Evolutionary conservation across 2,888 invertebrate species (phyloP).

Genomic region (Hanleya hanleyi): DNA sequence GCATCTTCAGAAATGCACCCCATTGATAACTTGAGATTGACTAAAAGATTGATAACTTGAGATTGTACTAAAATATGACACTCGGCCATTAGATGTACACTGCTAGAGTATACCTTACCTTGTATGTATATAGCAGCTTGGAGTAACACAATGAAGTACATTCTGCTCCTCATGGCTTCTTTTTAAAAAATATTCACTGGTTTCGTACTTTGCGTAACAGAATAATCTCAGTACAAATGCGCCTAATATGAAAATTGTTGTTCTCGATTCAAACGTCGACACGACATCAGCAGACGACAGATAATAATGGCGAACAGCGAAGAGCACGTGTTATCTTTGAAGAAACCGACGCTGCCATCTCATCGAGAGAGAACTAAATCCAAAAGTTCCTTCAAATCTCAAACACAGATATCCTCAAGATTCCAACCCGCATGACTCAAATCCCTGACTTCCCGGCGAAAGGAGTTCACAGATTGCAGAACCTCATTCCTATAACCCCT

Average conservation of each 20-base stretch:
- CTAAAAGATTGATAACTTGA: too few species aligned
- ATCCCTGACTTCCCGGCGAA: neutral
- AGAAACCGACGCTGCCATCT: neutral
- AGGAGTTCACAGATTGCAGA: neutral
- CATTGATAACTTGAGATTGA: too few species aligned
- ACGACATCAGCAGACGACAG: neutral
- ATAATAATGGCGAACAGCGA: neutral
- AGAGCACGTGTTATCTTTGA: neutral
- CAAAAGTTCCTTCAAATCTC: neutral
- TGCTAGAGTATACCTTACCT: too few species aligned
- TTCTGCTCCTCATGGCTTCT: too few species aligned
- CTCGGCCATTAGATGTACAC: too few species aligned
- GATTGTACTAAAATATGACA: too few species aligned
- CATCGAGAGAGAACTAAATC: neutral
- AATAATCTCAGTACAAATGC: neutral
- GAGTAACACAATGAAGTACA: too few species aligned
- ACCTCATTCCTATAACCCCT: neutral
- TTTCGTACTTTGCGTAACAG: too few species aligned
- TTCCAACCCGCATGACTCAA: neutral
- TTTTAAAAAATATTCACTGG: too few species aligned
- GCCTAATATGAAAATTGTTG: neutral
- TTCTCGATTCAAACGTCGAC: too few species aligned
- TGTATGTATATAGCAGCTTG: too few species aligned
- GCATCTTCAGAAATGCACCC: too few species aligned
- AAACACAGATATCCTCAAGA: neutral